Evolutionary conservation across 2,888 invertebrate species (phyloP).

Genomic region (Bellardia bayeri): DNA sequence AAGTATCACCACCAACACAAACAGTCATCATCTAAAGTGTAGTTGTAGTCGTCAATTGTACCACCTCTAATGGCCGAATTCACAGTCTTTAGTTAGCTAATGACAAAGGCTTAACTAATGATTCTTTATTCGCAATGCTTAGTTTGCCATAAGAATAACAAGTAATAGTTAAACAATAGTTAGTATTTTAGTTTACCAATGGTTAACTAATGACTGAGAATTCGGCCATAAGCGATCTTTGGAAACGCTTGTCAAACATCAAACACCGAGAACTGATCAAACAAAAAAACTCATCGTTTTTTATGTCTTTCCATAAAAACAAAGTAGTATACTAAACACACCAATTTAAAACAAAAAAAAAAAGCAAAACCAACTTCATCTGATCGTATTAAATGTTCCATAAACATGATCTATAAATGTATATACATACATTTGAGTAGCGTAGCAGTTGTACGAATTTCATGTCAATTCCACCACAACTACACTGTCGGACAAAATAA

Average conservation of each 20-base stretch:
- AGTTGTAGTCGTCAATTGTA: slow-evolving; percentile 54
- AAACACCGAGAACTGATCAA: slow-evolving; percentile 49
- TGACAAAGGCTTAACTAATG: too few relatives aligned
- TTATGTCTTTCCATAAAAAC: neutral
- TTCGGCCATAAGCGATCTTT: slow-evolving; percentile 47
- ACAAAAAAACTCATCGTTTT: neutral
- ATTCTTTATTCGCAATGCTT: too few relatives aligned
- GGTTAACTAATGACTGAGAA: too few relatives aligned
- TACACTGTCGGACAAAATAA: too few relatives aligned
- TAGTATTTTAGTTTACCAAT: too few relatives aligned
- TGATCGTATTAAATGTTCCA: slow-evolving; percentile 47
- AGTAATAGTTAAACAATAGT: too few relatives aligned
- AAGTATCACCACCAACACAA: neutral
- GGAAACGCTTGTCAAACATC: slow-evolving; percentile 39
- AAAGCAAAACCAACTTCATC: slow-evolving; percentile 6
- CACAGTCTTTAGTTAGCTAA: too few relatives aligned
- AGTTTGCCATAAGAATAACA: too few relatives aligned
- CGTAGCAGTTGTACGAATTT: neutral
- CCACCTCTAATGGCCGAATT: too few relatives aligned
- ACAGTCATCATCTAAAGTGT: slow-evolving; percentile 47
- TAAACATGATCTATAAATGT: slow-evolving; percentile 32
- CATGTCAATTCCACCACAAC: slow-evolving; percentile 16
- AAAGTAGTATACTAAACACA: neutral
- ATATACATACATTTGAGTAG: neutral
- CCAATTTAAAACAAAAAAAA: neutral